A percentile compares a stretch with the other conserved stretches of the same genome.
Conservation (phyloP, 2,888 invertebrate genomes). For the Catocala sponsa region DNA sequence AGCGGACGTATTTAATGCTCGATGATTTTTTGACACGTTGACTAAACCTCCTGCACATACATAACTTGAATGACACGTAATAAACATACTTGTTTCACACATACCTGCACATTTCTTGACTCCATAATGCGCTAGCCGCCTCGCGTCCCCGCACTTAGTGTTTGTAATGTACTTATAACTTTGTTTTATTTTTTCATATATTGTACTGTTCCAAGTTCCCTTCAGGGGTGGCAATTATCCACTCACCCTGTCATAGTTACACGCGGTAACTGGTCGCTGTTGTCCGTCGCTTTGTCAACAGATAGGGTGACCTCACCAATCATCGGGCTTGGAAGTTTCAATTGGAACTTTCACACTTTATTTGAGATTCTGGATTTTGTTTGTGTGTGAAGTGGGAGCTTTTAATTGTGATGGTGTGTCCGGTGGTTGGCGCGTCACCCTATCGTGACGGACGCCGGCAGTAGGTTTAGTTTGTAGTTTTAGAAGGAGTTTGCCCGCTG, state of each 20-base stretch:
- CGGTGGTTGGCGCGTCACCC: constrained; percentile 36
- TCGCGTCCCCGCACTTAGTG: constrained; percentile 24
- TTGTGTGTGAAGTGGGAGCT: constrained; percentile 32
- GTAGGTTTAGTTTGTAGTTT: constrained; percentile 72
- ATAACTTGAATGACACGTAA: constrained; percentile 3
- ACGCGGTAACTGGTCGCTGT: constrained; percentile 70
- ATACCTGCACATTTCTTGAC: constrained; percentile 9
- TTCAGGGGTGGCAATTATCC: constrained; percentile 55
- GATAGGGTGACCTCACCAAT: constrained; percentile 11
- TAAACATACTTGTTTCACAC: constrained; percentile 6
- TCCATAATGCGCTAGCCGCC: constrained; percentile 9
- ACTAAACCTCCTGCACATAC: constrained; percentile 2
- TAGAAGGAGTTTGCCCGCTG: constrained; percentile 82
- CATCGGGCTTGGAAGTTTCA: constrained; percentile 1
- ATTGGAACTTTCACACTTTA: constrained; percentile 11
- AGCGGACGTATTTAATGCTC: constrained; percentile 1
- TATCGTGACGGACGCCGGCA: constrained; percentile 62
- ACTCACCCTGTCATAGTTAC: constrained; percentile 73
- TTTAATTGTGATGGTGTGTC: constrained; percentile 42
- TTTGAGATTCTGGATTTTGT: constrained; percentile 26
- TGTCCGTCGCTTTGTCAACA: constrained; percentile 45
- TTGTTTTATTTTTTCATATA: constrained; percentile 61
- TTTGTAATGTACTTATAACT: constrained; percentile 78
- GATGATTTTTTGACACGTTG: background rate
- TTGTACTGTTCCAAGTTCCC: constrained; percentile 51